Evolutionary conservation across 2,888 invertebrate species (phyloP), one percentile per base, ranked within the genome.

Genomic region (Trachelus tabidus): DNA sequence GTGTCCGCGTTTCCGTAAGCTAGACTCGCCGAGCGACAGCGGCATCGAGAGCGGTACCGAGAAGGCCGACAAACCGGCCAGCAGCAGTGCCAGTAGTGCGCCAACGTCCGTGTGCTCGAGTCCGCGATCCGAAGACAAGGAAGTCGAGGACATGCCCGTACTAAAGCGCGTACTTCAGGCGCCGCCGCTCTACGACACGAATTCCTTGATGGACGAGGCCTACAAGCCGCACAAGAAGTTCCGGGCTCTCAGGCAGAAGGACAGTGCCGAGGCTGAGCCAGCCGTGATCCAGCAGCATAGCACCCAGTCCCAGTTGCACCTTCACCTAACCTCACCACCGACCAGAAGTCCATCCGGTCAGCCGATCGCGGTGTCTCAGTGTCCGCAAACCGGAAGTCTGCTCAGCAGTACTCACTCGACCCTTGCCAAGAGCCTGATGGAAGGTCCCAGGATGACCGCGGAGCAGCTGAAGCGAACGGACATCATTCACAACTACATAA

Each of bases 181-280:
- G 1, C 98, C 98, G 1, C 98, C 98, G 0, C 92, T 98, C 11
- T 97, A 97, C 92, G 97, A 97, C 90, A 97, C 97, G 78, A 96
- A 96, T 89, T 96, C 96, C 2, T 92, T 98, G 79, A 98, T 98
- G 97, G 97, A 98, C 91, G 98, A 97, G 92, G 97, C 97, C 30
- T 98, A 98, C 93, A 97, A 98, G 91, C 98, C 98, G 81, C 98
- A 98, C 93, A 98, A 98, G 92, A 98, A 98, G 92, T 98, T 98
- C 94, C 95, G 98, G 73, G 97, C 97, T 3, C 93, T 97, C 90
- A 93, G 97, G 35, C 93, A 94, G 81, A 96, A 96, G 85, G 97
- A 97, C 89, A 95, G 95, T 2, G 96, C 96, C 73, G 97, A 97
- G 88, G 96, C 96, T 3, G 95, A 95, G 87, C 94, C 95, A 0